Evolutionary conservation across 2,888 invertebrate species (phyloP).

Genomic region (Sinohyriopsis cumingii): DNA sequence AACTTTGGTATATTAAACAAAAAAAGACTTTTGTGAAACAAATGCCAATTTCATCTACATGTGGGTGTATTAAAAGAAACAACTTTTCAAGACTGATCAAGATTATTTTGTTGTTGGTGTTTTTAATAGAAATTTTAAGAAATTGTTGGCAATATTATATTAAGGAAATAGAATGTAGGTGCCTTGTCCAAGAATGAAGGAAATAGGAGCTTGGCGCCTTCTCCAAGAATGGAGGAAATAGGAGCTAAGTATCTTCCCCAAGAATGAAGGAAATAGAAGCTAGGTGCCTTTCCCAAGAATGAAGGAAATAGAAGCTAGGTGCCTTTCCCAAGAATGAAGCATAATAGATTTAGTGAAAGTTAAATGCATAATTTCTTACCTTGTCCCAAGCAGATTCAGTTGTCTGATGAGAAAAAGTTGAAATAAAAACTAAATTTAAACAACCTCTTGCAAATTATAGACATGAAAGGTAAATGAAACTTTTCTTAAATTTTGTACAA

Average conservation of each 20-base stretch:
- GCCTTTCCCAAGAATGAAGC: not conserved
- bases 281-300: not conserved
- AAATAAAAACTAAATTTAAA: not conserved
- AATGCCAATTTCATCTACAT: no score
- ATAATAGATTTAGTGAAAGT: no score
- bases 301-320: not conserved
- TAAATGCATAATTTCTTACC: constrained; percentile 42
- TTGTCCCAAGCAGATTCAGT: constrained; percentile 90
- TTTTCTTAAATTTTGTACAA: no score
- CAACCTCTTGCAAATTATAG: no score
- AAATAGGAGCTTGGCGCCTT: not conserved
- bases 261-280: not conserved
- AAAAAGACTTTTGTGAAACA: no score
- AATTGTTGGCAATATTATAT: not conserved
- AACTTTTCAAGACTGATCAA: not conserved
- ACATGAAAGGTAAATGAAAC: no score
- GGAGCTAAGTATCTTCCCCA: no score
- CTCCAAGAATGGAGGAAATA: not conserved
- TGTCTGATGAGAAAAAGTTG: constrained; percentile 75
- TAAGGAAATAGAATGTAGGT: not conserved
- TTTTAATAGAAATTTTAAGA: not conserved
- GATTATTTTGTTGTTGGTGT: not conserved
- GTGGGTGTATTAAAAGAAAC: not conserved
- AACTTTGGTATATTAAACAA: no score
- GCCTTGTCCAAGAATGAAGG: not conserved